These are phyloP conservation scores for Dendropsophus ebraccatus DNA, from an alignment of 2,113 vertebrate species.

Conservation along the genomic window DNA sequence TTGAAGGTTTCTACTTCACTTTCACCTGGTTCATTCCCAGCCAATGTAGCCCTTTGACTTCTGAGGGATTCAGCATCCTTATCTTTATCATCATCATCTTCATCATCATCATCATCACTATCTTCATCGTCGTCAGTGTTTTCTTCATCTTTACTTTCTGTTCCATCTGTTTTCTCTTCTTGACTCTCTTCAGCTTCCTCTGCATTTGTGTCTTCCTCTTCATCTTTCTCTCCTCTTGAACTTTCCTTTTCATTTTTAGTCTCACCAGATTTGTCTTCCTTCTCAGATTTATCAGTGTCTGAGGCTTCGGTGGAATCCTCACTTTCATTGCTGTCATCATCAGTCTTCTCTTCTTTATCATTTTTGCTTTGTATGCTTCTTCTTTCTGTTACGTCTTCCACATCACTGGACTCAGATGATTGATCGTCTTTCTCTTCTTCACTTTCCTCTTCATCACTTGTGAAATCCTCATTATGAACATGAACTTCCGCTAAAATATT, in stretches of 20 bases:
- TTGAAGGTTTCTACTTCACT: not conserved
- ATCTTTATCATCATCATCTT: not conserved
- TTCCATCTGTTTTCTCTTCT: not conserved
- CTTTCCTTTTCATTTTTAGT: not conserved
- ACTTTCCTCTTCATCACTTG: not conserved
- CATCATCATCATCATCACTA: not conserved
- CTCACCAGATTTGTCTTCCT: not conserved
- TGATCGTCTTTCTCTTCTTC: not conserved
- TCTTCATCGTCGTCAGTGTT: not conserved
- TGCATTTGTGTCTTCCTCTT: not conserved
- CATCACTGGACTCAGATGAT: constrained; percentile 20
- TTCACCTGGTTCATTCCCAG: not conserved
- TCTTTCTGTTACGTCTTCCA: not conserved
- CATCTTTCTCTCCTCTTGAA: not conserved
- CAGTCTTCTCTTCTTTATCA: not conserved
- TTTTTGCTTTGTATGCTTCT: constrained; percentile 15
- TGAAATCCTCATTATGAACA: not conserved
- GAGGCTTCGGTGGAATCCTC: constrained; percentile 23
- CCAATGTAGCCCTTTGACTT: not conserved
- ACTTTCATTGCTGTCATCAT: not conserved
- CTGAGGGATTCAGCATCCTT: not conserved
- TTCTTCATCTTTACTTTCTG: not conserved
- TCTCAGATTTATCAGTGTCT: constrained; percentile 17
- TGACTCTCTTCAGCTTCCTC: not conserved
- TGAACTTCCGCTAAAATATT: not conserved